phyloP scores from a whole-genome alignment of 2,888 invertebrate genomes.

The Tupiocoris notatus region DNA sequence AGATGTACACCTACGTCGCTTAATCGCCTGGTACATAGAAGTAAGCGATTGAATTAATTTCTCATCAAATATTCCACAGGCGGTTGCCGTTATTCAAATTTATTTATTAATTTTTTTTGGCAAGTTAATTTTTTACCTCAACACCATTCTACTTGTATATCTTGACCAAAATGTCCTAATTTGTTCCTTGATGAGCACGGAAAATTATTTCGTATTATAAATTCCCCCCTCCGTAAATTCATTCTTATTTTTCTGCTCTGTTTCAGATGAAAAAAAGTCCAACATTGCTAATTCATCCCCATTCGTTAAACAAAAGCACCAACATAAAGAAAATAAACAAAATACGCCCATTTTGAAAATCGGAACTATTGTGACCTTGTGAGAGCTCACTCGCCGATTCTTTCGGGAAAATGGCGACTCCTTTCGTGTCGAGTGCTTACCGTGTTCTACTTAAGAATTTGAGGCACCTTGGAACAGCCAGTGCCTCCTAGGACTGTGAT shows the following conservation, averaged over 20 bases:
- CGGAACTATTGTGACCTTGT: conserved; percentile 5
- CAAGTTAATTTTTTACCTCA: too few relatives aligned
- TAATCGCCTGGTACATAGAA: conserved; percentile 55
- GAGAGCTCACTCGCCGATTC: background rate
- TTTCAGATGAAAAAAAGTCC: conserved; percentile 29
- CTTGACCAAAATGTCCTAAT: too few relatives aligned
- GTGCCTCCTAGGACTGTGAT: conserved; percentile 35
- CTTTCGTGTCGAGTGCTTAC: conserved; percentile 1
- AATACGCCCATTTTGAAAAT: conserved; percentile 11
- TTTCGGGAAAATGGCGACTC: background rate
- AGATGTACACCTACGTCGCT: conserved; percentile 94
- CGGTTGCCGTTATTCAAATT: too few relatives aligned
- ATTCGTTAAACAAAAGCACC: conserved; percentile 12
- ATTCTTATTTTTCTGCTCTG: background rate
- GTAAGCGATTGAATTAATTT: too few relatives aligned
- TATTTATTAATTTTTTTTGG: too few relatives aligned
- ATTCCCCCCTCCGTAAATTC: background rate
- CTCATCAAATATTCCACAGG: too few relatives aligned
- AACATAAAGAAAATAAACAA: conserved; percentile 18
- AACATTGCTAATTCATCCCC: conserved; percentile 25
- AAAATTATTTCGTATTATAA: too few relatives aligned
- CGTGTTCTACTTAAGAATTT: conserved; percentile 14
- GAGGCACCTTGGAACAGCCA: conserved; percentile 11
- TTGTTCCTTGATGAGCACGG: too few relatives aligned
- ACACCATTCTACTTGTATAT: too few relatives aligned